Evolutionary conservation across 2,888 invertebrate species (phyloP), one percentile per base, ranked within the genome.

Genomic region (Pheosia tremula): DNA sequence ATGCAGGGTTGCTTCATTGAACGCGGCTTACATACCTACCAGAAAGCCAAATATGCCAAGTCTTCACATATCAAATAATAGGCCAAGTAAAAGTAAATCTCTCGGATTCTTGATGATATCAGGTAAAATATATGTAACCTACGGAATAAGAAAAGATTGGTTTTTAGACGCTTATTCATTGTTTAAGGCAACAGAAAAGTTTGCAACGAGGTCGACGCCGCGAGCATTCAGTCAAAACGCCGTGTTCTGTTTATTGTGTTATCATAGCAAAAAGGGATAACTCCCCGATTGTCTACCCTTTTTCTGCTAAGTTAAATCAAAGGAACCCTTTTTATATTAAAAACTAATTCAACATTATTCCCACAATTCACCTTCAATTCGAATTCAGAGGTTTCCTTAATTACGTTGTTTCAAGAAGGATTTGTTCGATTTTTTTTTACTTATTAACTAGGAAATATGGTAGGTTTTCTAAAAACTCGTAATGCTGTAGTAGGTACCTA

Each of bases 241-340:
- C 50, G 5, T 47, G 50, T 50, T 9, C 53, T 53, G 53, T 53
- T 53, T 53, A 38, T 50, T 50, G 24, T 50, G 24, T 50, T 24
- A 24, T 53, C 53, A 36, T 53, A 38, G 53, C 11, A 37, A 53
- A 53, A 53, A 38, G 5, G 37, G 37, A 53, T 36, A 53, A 37
- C 38, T 37, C 11, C 53, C 37, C 37, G 37, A 37, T 37, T 50
- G 50, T 11, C 53, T 53, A 53, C 36, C 53, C 53, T 53, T 36
- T 52, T 53, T 53, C 24, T 50, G 53, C 37, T 8, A 53, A 50
- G 24, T 50, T 24, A 50, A 50, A 50, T 50, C 50, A 13, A 53
- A 53, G 37, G 50, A 47, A 3, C 24, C 37, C 37, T 53, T 53
- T 8, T 7, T 53, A 38, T n/a, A 53, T 11, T 53, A 53, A 37